These are phyloP conservation scores for Baryphthengus martii DNA, from an alignment of 2,113 vertebrate species.

Conservation along the genomic window DNA sequence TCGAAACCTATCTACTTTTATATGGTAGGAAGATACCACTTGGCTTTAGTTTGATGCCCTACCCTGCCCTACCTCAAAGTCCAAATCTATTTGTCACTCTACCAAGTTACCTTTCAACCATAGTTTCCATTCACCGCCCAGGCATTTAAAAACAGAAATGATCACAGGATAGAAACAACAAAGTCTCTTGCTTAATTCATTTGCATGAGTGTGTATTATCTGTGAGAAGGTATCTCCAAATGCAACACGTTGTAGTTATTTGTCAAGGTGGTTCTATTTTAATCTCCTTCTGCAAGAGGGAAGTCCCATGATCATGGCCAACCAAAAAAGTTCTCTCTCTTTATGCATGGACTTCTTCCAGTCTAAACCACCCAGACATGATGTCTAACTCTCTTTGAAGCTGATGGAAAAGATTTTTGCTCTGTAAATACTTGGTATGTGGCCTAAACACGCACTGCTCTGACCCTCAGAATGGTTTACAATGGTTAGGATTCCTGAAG, in stretches of 20 bases:
- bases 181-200: conserved; percentile 20
- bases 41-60: not conserved
- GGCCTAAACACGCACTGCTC: not conserved
- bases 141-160: conserved; percentile 12
- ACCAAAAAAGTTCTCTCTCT: not conserved
- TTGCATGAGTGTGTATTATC: not conserved
- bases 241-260: not conserved
- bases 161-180: not conserved
- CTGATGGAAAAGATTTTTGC: not conserved
- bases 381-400: conserved; percentile 21
- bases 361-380: not conserved
- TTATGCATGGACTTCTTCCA: conserved; percentile 19
- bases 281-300: not conserved
- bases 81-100: conserved; percentile 8
- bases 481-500: not conserved
- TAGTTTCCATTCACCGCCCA: conserved; percentile 15
- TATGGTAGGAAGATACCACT: not conserved
- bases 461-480: not conserved
- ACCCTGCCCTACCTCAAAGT: conserved; percentile 30
- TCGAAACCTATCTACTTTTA: not conserved
- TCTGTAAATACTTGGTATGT: not conserved
- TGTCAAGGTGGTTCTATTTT: conserved; percentile 31
- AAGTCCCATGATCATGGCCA: not conserved
- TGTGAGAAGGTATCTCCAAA: not conserved
- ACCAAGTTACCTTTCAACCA: not conserved